phyloP scores from a whole-genome alignment of 2,888 invertebrate species.

The Molorchus minor region DNA sequence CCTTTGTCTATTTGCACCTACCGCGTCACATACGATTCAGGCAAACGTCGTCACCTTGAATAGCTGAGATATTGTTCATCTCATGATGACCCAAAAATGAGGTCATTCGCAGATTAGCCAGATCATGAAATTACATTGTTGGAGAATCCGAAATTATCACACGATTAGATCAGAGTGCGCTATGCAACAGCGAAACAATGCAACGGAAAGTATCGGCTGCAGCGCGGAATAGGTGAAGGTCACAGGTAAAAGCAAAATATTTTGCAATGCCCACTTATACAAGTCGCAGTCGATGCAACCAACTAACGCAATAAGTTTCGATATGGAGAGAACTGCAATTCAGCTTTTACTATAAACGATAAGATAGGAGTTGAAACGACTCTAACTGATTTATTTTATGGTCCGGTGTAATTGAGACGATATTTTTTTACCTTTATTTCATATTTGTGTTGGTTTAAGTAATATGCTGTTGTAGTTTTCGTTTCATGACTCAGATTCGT shows the following conservation, averaged over 20 bases:
- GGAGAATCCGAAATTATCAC: constrained; percentile 25
- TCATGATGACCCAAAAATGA: constrained; percentile 2
- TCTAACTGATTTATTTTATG: too few species aligned
- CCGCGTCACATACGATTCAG: too few species aligned
- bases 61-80: constrained; percentile 13
- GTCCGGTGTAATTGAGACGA: too few species aligned
- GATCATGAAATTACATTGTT: constrained; percentile 21
- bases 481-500: too few species aligned
- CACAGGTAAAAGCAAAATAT: constrained; percentile 32
- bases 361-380: too few species aligned
- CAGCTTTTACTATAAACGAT: neutral
- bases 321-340: neutral
- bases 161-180: constrained; percentile 19
- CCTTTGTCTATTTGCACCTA: too few species aligned
- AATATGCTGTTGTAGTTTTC: too few species aligned
- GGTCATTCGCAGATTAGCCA: constrained; percentile 17
- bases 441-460: too few species aligned
- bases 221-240: constrained; percentile 38
- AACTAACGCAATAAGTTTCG: constrained; percentile 14
- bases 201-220: constrained; percentile 34
- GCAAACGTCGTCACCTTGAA: constrained; percentile 15
- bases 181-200: constrained; percentile 23
- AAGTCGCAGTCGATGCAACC: constrained; percentile 23
- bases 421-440: too few species aligned
- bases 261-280: constrained; percentile 17